These are phyloP conservation scores for Acipenser oxyrinchus DNA, from an alignment of 2,797 vertebrate genomes.

Conservation along the genomic window DNA sequence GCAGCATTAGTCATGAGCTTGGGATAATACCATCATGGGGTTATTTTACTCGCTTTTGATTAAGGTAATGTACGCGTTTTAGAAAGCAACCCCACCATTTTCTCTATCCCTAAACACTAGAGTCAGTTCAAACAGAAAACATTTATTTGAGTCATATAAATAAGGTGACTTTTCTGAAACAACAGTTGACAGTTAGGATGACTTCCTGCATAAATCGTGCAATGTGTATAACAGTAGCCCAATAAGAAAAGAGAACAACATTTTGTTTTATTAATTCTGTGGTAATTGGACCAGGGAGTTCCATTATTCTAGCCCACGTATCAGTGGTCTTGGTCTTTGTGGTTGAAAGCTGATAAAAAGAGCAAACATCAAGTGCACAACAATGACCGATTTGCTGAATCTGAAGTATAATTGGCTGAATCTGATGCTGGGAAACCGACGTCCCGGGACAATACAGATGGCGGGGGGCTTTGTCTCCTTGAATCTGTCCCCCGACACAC, in stretches of 20 bases:
- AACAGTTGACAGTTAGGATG: too few species aligned
- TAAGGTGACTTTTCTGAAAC: too few species aligned
- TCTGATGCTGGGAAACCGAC: conserved; percentile 32
- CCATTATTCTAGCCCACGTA: background rate
- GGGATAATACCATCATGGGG: background rate
- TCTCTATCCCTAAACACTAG: too few species aligned
- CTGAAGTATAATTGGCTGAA: conserved; percentile 4
- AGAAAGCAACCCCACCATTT: too few species aligned
- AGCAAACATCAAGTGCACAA: conserved; percentile 20
- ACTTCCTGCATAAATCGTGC: too few species aligned
- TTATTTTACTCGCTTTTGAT: background rate
- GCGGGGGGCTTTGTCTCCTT: conserved; percentile 30
- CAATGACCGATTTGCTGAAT: conserved; percentile 36
- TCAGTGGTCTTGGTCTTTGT: conserved; percentile 3
- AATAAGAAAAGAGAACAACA: too few species aligned
- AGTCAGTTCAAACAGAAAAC: too few species aligned
- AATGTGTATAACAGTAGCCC: too few species aligned
- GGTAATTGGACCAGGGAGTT: too few species aligned
- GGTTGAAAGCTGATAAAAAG: conserved; percentile 13
- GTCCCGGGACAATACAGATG: conserved; percentile 20
- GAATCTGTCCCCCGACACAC: conserved; percentile 42
- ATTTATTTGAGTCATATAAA: too few species aligned
- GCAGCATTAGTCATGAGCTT: background rate
- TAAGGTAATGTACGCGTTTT: too few species aligned
- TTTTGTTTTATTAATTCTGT: too few species aligned